A percentile compares a stretch with the other conserved stretches of the same genome.
Conservation (phyloP, 2,888 invertebrate species). For the Elmis aenea region DNA sequence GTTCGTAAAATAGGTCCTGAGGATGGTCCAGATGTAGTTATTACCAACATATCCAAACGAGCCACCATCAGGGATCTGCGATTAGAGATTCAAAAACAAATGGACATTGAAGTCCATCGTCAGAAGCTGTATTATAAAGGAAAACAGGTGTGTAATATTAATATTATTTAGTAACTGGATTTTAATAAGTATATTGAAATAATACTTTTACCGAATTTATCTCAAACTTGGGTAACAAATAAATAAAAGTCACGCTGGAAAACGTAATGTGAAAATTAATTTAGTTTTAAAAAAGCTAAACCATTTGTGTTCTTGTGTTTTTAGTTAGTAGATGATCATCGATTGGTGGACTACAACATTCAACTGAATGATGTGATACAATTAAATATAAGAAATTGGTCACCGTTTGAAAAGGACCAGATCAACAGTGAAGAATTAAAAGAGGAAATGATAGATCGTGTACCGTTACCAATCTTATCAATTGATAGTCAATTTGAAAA, state of each 20-base stretch:
- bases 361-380: slow-evolving; percentile 72
- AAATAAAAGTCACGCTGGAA: too few species aligned
- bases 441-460: slow-evolving; percentile 5
- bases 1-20: slow-evolving; percentile 25
- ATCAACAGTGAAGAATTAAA: background rate
- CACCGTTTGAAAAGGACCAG: slow-evolving; percentile 8
- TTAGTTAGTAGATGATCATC: slow-evolving; percentile 67
- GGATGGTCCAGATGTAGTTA: slow-evolving; percentile 36
- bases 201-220: background rate
- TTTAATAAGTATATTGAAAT: background rate
- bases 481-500: slow-evolving; percentile 22
- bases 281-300: background rate
- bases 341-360: slow-evolving; percentile 71
- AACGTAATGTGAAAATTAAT: too few species aligned
- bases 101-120: slow-evolving; percentile 50
- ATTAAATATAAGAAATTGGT: slow-evolving; percentile 50
- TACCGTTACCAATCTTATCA: too few species aligned
- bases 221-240: too few species aligned
- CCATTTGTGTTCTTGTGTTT: slow-evolving; percentile 31
- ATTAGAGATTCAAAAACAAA: slow-evolving; percentile 51
- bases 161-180: background rate
- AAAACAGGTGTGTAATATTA: slow-evolving; percentile 51
- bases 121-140: slow-evolving; percentile 67
- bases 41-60: slow-evolving; percentile 64
- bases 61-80: slow-evolving; percentile 63